Percentiles rank a stretch among this genome's conserved stretches.
These are phyloP conservation scores for Campaea margaritaria DNA, from an alignment of 2,888 invertebrate genomes.

Conservation along the genomic window DNA sequence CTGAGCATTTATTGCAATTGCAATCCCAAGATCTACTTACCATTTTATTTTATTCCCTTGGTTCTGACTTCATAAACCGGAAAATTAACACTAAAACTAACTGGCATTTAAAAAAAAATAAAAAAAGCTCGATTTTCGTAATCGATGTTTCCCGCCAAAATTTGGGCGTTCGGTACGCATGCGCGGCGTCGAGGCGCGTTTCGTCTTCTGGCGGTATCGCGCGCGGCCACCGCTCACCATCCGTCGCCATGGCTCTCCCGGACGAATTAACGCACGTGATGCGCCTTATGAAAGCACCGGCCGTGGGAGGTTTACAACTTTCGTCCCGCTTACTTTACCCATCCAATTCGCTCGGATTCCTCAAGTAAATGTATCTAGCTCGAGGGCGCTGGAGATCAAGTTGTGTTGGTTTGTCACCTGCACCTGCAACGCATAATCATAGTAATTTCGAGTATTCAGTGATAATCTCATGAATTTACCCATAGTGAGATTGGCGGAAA, in stretches of 20 bases:
- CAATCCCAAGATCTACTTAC: conserved; percentile 14
- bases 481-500: too few relatives aligned
- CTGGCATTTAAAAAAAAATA: conserved; percentile 8
- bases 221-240: conserved; percentile 29
- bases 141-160: conserved; percentile 64
- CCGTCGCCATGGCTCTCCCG: conserved; percentile 52
- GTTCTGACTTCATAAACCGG: neutral
- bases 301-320: conserved; percentile 59
- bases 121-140: conserved; percentile 35
- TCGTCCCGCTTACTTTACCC: conserved; percentile 34
- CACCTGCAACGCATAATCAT: conserved; percentile 1
- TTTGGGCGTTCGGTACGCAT: conserved; percentile 55
- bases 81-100: conserved; percentile 10
- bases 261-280: conserved; percentile 67
- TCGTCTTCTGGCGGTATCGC: conserved; percentile 63
- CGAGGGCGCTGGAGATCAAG: too few relatives aligned
- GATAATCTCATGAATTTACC: too few relatives aligned
- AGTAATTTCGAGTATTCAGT: too few relatives aligned
- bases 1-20: neutral
- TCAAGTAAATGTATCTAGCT: too few relatives aligned
- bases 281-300: conserved; percentile 67
- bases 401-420: neutral
- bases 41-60: conserved; percentile 15
- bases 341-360: conserved; percentile 6
- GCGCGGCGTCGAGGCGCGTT: conserved; percentile 68